Conservation (phyloP, 2,888 invertebrate species). For the Oscheius sp. region DNA sequence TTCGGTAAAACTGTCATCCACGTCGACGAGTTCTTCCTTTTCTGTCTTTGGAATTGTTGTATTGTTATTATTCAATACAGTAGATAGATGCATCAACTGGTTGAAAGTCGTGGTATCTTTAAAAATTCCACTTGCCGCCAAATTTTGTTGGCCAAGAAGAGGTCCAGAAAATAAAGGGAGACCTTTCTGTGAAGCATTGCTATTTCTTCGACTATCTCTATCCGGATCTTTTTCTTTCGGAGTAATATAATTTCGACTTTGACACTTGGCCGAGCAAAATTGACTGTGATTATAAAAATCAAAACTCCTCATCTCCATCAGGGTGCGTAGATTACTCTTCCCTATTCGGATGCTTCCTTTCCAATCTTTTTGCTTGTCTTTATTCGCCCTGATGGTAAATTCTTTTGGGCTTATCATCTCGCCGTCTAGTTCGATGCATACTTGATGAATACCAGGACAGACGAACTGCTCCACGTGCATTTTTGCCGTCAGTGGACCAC, state of each 20-base stretch:
- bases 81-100: slow-evolving; percentile 45
- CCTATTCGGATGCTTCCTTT: slow-evolving; percentile 72
- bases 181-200: slow-evolving; percentile 26
- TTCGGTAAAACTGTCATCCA: slow-evolving; percentile 34
- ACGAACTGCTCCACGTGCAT: slow-evolving; percentile 70
- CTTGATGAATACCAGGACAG: slow-evolving; percentile 73
- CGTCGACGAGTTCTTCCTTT: slow-evolving; percentile 37
- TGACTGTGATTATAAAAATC: slow-evolving; percentile 72
- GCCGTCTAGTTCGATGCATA: slow-evolving; percentile 71
- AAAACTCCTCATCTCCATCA: slow-evolving; percentile 71
- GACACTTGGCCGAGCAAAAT: slow-evolving; percentile 72
- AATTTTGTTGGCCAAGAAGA: slow-evolving; percentile 8
- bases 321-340: slow-evolving; percentile 69
- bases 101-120: slow-evolving; percentile 43
- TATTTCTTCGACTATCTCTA: slow-evolving; percentile 27
- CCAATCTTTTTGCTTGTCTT: slow-evolving; percentile 73
- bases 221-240: slow-evolving; percentile 46
- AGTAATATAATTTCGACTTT: slow-evolving; percentile 69
- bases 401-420: slow-evolving; percentile 72
- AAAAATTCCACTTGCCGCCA: slow-evolving; percentile 36
- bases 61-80: slow-evolving; percentile 47
- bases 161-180: slow-evolving; percentile 1
- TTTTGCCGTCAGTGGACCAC: slow-evolving; percentile 65
- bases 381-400: slow-evolving; percentile 72
- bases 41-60: neutral